Conservation (phyloP, 2,797 vertebrate genomes). For the Eulemur albifrons region DNA sequence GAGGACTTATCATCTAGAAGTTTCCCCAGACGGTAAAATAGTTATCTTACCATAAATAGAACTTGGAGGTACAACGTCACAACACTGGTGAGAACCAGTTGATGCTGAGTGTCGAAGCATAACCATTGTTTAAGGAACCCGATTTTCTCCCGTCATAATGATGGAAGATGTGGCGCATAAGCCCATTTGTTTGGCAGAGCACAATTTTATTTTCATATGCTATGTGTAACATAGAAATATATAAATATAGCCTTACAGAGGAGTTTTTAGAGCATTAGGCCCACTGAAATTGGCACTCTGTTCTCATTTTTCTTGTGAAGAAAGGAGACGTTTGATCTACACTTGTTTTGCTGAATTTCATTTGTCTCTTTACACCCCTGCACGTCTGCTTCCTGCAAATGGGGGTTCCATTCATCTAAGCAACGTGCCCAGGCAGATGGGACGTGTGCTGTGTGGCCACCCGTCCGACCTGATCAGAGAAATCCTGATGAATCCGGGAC, state of each 20-base stretch:
- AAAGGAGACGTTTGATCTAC: not conserved
- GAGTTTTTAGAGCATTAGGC: not conserved
- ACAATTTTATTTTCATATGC: not conserved
- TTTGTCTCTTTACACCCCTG: not conserved
- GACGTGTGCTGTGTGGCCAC: accelerated
- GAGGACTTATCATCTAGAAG: not conserved
- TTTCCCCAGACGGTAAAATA: not conserved
- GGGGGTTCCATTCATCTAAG: not conserved
- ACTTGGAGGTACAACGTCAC: not conserved
- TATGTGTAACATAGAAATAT: not conserved
- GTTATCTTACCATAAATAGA: not conserved
- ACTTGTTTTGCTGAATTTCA: not conserved
- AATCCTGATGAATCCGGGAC: not conserved
- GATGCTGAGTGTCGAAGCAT: accelerated
- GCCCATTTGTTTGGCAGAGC: not conserved
- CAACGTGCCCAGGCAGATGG: too few relatives aligned
- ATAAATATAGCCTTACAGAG: not conserved
- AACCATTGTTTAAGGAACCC: not conserved
- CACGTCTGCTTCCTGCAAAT: not conserved
- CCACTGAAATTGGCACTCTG: not conserved
- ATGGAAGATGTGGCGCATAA: not conserved
- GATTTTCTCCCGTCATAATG: not conserved
- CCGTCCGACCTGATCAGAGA: accelerated
- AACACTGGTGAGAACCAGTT: accelerated
- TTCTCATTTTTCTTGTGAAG: not conserved